Conservation (phyloP, 2,797 vertebrate genomes). For the Phylloscopus collybita region DNA sequence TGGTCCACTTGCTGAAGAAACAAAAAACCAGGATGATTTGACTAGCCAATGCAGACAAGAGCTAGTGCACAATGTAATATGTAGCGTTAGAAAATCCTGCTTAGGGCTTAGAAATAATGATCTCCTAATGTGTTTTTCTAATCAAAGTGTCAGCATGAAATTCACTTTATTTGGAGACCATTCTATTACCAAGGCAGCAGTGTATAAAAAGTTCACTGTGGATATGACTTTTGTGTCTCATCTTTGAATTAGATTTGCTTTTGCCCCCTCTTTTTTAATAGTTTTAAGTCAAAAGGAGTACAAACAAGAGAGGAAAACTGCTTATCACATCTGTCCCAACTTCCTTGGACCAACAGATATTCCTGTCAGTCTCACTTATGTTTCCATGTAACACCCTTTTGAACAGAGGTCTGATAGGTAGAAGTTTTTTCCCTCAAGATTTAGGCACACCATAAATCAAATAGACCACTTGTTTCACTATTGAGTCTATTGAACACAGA, state of each 20-base stretch:
- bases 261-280: constrained; percentile 37
- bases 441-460: constrained; percentile 71
- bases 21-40: neutral
- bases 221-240: constrained; percentile 33
- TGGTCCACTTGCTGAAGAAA: neutral
- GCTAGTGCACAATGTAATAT: neutral
- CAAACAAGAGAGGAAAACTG: neutral
- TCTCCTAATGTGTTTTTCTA: constrained; percentile 56
- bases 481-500: constrained; percentile 43
- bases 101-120: constrained; percentile 64
- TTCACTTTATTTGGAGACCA: constrained; percentile 44
- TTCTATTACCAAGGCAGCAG: constrained; percentile 27
- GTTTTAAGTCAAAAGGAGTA: constrained; percentile 42
- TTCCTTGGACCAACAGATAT: constrained; percentile 23
- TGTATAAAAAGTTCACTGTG: constrained; percentile 35
- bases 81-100: neutral
- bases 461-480: constrained; percentile 62
- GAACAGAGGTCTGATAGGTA: constrained; percentile 58
- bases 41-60: neutral
- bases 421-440: constrained; percentile 50
- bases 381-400: constrained; percentile 55
- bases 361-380: constrained; percentile 45
- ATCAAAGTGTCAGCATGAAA: constrained; percentile 46
- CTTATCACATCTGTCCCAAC: constrained; percentile 45
- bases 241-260: constrained; percentile 24